Conservation (phyloP, 2,797 vertebrate species). For the Halcyon badia region DNA sequence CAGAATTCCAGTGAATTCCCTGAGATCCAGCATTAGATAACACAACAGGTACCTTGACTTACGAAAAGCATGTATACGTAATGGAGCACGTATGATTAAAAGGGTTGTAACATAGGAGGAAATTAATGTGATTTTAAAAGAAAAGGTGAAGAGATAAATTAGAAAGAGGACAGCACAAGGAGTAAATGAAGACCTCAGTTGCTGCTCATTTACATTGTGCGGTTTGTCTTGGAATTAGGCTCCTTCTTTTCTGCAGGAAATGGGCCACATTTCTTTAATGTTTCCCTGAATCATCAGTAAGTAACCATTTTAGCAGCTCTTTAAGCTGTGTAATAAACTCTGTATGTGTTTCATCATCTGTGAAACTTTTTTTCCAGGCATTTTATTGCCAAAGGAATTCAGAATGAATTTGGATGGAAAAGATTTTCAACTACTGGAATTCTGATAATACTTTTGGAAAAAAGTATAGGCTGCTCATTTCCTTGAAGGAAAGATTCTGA, state of each 20-base stretch:
- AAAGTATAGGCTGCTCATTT: background rate
- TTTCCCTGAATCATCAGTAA: background rate
- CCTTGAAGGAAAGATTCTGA: background rate
- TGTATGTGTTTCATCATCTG: background rate
- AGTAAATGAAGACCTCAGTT: background rate
- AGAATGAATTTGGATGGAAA: background rate
- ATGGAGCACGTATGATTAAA: background rate
- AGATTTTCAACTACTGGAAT: background rate
- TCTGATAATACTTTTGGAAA: background rate
- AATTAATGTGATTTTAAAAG: background rate
- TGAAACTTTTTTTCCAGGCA: background rate
- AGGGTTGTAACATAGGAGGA: background rate
- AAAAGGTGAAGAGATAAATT: background rate
- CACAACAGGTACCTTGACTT: background rate
- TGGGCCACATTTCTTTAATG: background rate
- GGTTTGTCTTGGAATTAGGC: background rate
- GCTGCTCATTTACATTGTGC: background rate
- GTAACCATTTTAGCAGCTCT: background rate
- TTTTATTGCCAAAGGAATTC: background rate
- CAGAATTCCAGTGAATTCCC: background rate
- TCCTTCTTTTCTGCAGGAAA: background rate
- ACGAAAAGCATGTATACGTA: background rate
- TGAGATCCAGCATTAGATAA: background rate
- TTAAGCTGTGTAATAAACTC: background rate
- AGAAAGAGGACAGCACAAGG: background rate